phyloP scores from a whole-genome alignment of 2,888 invertebrate species.

The Limnephilus rhombicus region DNA sequence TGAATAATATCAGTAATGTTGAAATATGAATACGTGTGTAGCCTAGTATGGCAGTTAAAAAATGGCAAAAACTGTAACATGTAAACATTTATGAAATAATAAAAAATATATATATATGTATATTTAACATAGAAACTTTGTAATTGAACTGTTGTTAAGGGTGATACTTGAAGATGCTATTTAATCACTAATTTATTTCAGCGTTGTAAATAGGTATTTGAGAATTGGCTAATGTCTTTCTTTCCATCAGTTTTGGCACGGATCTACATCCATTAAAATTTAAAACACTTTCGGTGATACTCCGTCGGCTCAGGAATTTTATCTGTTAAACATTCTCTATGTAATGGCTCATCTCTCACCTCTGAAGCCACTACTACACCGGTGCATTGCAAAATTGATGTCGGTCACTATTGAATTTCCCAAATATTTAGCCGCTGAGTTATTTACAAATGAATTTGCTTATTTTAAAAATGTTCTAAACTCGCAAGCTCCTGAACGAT shows the following conservation, averaged over 20 bases:
- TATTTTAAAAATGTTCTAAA: no score
- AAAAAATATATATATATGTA: no score
- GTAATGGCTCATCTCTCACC: background rate
- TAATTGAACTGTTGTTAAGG: no score
- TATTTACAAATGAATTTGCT: no score
- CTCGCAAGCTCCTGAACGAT: no score
- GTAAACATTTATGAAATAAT: no score
- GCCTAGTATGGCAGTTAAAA: no score
- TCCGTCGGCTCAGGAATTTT: background rate
- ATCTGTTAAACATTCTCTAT: background rate
- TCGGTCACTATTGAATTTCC: background rate
- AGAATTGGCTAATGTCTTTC: background rate
- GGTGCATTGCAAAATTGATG: background rate
- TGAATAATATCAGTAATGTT: no score
- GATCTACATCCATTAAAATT: background rate
- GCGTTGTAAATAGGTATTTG: no score
- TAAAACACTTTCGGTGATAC: background rate
- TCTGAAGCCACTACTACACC: background rate
- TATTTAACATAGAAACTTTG: no score
- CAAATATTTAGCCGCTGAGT: background rate
- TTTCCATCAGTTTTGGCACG: background rate
- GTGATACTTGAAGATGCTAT: background rate
- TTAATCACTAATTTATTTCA: background rate
- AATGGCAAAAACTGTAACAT: no score
- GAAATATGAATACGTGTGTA: no score